phyloP scores from a whole-genome alignment of 1,140 invertebrate species.

The Drosophila bifasciata region DNA sequence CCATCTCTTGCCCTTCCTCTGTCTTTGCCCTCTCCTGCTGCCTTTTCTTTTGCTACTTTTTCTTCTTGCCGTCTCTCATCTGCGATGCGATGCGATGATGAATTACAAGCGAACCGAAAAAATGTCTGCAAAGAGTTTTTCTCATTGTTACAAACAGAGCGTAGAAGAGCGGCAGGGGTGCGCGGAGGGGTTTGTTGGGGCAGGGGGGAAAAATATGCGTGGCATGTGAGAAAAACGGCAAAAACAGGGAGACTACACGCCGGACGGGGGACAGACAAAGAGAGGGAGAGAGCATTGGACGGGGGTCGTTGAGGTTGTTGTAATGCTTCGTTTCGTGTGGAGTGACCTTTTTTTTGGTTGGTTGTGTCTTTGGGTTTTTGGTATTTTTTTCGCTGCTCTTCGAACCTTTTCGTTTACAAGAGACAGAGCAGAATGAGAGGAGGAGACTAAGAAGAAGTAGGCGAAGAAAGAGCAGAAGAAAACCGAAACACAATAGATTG shows the following conservation, averaged over 20 bases:
- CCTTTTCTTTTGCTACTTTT: constrained; percentile 42
- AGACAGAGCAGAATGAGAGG: constrained; percentile 17
- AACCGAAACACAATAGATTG: constrained; percentile 51
- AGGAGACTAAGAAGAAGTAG: too few relatives aligned
- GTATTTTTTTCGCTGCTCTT: constrained; percentile 9
- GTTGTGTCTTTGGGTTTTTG: constrained; percentile 13
- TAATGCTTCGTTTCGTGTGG: constrained; percentile 49
- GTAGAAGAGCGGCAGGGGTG: neutral
- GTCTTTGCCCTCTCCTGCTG: neutral
- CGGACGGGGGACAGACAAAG: constrained; percentile 46
- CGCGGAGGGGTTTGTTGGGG: neutral
- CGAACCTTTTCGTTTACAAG: constrained; percentile 20
- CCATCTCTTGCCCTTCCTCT: neutral
- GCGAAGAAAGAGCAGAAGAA: constrained; percentile 31
- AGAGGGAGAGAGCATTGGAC: constrained; percentile 16
- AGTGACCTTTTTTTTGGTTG: constrained; percentile 62
- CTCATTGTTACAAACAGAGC: constrained; percentile 41
- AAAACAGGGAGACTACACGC: constrained; percentile 42
- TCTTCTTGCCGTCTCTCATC: constrained; percentile 22
- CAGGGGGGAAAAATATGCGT: constrained; percentile 59
- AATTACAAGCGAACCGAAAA: constrained; percentile 63
- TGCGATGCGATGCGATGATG: constrained; percentile 46
- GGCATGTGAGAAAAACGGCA: constrained; percentile 75
- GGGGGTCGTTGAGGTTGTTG: constrained; percentile 50
- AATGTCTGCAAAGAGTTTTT: constrained; percentile 49